Base-by-base conservation (phyloP, 1,140 invertebrate species). In the Latrodectus geometricus region DNA sequence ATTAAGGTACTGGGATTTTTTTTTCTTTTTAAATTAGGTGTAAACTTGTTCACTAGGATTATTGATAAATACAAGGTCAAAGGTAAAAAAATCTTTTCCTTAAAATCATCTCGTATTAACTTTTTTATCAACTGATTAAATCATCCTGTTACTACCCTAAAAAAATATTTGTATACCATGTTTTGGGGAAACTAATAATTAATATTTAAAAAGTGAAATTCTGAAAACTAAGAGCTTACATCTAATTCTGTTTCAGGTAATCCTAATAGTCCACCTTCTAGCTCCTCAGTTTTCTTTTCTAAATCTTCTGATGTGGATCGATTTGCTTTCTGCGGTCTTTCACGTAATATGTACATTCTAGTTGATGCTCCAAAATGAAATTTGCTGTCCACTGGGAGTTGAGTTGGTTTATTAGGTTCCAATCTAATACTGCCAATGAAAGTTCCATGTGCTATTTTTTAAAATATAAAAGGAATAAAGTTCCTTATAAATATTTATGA, bases 301-400 rank as follows among this genome's bases (percentile, higher is more conserved):
- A 93, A 94, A 89, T 97, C 96, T 87, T 97, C 93, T 91, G 91
- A 12, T 87, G 94, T 91, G 92, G 92, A 68, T 4, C 91, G 61
- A 89, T 89, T 84, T 90, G 94, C 95, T 93, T 93, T 96, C 94
- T 91, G 90, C 88, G 86, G 90, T 79, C 97, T 92, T 91, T 99
- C 97, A 90, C 97, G 92, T 83, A 99, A 95, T 77, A 98, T 95
- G 90, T 99, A 99, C 89, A 95, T 95, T 89, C 98, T 93, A 23
- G 97, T 99, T 0, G 97, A 99, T 21, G 97, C 98, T 76, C 98
- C 98, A 93, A 99, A 99, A 91, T 99, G 97, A 93, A 99, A 98
- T 94, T 90, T 91, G 89, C 96, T 97, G 90, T 99, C 97, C 23
- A 98, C 95, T 21, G 97, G 97, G 88, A 99, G 92, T 90, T 98